A percentile compares a stretch with the other conserved stretches of the same genome.
phyloP scores from a whole-genome alignment of 2,797 vertebrate species.

The Hyperoplus lanceolatus region DNA sequence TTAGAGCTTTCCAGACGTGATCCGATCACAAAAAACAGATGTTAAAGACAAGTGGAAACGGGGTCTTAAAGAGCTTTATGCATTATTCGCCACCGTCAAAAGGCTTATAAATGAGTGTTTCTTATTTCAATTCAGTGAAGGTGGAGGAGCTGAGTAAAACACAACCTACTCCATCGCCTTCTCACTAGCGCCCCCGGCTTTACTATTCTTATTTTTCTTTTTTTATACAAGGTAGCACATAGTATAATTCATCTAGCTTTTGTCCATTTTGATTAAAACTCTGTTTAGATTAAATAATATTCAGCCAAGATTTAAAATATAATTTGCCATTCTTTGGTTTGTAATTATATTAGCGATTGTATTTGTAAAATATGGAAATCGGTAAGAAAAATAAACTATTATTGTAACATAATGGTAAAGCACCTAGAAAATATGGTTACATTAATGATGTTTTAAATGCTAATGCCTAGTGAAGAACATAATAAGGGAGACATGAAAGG shows the following conservation, averaged over 20 bases:
- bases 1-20: no score
- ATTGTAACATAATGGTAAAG: slow-evolving; percentile 67
- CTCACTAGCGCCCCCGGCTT: neutral
- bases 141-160: no score
- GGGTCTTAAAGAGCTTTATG: no score
- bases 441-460: slow-evolving; percentile 81
- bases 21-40: no score
- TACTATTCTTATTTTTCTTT: slow-evolving; percentile 8
- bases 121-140: no score
- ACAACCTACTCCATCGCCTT: no score
- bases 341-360: slow-evolving; percentile 58
- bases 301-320: slow-evolving; percentile 66
- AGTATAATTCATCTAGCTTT: slow-evolving; percentile 51
- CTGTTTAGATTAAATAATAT: slow-evolving; percentile 56
- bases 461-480: slow-evolving; percentile 76
- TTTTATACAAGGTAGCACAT: slow-evolving; percentile 2
- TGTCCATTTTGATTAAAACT: slow-evolving; percentile 67
- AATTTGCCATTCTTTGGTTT: slow-evolving; percentile 54
- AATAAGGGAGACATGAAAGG: slow-evolving; percentile 82
- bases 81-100: no score
- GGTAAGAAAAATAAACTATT: slow-evolving; percentile 67
- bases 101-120: no score
- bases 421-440: slow-evolving; percentile 73
- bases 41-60: no score
- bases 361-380: slow-evolving; percentile 75